Evolutionary conservation across 2,113 vertebrate genomes (phyloP).

Genomic region (Calypte anna): DNA sequence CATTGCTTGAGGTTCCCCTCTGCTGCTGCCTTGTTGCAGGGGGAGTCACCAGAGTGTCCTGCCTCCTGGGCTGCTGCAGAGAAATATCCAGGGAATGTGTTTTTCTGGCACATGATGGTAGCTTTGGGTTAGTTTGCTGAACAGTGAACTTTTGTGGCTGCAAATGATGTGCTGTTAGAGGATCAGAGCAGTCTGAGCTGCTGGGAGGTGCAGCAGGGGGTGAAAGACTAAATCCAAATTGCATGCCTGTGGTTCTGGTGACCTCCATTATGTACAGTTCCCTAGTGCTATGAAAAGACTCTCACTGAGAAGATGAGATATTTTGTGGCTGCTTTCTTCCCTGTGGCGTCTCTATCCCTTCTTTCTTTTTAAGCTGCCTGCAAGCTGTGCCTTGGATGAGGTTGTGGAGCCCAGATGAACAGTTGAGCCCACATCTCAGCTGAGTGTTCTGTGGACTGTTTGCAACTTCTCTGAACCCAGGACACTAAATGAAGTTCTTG

Average conservation of each 20-base stretch:
- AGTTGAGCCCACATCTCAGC: neutral
- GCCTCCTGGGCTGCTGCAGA: neutral
- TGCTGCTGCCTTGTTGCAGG: neutral
- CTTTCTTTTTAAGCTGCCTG: neutral
- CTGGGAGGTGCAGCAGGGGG: neutral
- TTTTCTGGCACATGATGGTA: neutral
- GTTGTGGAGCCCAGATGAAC: neutral
- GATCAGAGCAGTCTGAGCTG: neutral
- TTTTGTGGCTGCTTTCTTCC: neutral
- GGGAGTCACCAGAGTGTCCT: neutral
- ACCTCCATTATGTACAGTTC: neutral
- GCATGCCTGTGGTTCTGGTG: neutral
- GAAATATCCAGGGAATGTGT: neutral
- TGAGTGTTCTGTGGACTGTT: accelerated
- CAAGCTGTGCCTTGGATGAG: neutral
- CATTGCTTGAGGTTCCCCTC: neutral
- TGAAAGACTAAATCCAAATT: neutral
- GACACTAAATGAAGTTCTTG: neutral
- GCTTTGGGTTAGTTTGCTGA: neutral
- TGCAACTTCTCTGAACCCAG: neutral
- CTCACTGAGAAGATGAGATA: neutral
- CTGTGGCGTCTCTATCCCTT: neutral
- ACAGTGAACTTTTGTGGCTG: neutral
- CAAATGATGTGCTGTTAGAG: neutral
- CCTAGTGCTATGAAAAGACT: neutral